Conservation (phyloP, 2,113 vertebrate genomes). For the Bambusicola thoracicus region DNA sequence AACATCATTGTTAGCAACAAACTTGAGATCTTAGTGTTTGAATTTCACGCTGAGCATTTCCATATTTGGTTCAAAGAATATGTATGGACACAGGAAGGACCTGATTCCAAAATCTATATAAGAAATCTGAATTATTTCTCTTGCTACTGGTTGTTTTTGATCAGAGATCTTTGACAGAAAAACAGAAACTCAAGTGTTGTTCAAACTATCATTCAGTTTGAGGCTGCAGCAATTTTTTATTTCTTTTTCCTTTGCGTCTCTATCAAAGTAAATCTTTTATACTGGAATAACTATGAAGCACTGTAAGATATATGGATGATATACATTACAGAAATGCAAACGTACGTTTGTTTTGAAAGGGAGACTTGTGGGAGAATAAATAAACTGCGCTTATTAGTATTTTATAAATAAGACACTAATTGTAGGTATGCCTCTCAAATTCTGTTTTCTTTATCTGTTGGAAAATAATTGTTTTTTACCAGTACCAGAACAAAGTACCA, state of each 20-base stretch:
- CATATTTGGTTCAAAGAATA: neutral
- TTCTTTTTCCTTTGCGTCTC: fast-evolving
- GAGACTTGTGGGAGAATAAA: neutral
- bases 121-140: neutral
- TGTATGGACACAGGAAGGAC: neutral
- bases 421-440: neutral
- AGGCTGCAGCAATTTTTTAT: neutral
- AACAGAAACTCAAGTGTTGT: fast-evolving
- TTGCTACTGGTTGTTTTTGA: neutral
- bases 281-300: neutral
- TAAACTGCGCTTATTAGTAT: neutral
- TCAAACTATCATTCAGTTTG: neutral
- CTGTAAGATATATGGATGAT: neutral
- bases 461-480: neutral
- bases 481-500: neutral
- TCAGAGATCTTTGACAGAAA: neutral
- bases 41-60: neutral
- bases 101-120: neutral
- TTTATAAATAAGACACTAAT: neutral
- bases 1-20: neutral
- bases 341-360: neutral
- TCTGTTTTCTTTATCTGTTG: neutral
- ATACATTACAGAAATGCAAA: neutral
- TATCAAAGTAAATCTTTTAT: neutral
- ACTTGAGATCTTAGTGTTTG: neutral